These are phyloP conservation scores for Tupiocoris notatus DNA, from an alignment of 2,888 invertebrate genomes.

Conservation along the genomic window DNA sequence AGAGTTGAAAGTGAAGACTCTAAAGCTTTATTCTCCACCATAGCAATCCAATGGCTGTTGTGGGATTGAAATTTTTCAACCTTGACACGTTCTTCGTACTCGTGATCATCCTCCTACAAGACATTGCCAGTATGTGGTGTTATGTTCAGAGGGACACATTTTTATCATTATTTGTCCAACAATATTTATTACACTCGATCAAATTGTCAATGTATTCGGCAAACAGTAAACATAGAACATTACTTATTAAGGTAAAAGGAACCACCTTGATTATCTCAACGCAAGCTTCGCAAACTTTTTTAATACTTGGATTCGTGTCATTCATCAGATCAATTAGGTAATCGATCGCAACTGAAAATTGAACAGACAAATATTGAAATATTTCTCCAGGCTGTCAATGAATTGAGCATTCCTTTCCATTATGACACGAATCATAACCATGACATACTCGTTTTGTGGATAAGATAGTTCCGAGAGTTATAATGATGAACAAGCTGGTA, in stretches of 20 bases:
- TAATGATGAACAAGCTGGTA: conserved; percentile 82
- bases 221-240: too few relatives aligned
- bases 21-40: conserved; percentile 76
- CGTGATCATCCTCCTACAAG: conserved; percentile 52
- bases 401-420: too few relatives aligned
- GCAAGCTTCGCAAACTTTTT: conserved; percentile 92
- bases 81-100: conserved; percentile 92
- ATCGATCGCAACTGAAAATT: conserved; percentile 78
- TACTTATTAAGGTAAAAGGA: too few relatives aligned
- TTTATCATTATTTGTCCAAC: too few relatives aligned
- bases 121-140: too few relatives aligned
- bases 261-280: conserved; percentile 92
- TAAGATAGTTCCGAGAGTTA: conserved; percentile 75
- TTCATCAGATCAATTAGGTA: conserved; percentile 96
- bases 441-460: conserved; percentile 83
- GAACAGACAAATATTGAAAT: not conserved
- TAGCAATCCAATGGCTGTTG: conserved; percentile 97
- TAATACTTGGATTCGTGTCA: conserved; percentile 90
- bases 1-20: conserved; percentile 52
- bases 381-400: not conserved
- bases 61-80: conserved; percentile 95
- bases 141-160: too few relatives aligned
- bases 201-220: too few relatives aligned
- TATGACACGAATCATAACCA: too few relatives aligned
- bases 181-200: too few relatives aligned